Conservation (phyloP, 2,888 invertebrate species). For the Lapara coniferarum region DNA sequence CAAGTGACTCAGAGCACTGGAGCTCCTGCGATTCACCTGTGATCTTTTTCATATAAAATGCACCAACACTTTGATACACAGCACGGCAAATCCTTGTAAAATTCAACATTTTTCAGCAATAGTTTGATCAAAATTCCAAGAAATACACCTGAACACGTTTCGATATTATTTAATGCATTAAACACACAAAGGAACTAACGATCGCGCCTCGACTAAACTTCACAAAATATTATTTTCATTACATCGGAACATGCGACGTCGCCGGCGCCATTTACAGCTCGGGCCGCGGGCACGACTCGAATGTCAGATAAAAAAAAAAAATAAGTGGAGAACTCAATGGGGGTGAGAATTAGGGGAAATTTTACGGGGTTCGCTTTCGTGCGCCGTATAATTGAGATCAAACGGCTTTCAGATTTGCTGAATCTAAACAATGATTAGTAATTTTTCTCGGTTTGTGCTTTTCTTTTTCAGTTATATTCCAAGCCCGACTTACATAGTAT, state of each 20-base stretch:
- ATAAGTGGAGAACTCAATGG: conserved; percentile 43
- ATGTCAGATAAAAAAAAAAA: conserved; percentile 55
- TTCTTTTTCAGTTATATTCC: not conserved
- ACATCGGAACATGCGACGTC: conserved; percentile 10
- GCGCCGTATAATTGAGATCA: conserved; percentile 32
- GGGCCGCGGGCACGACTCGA: conserved; percentile 22
- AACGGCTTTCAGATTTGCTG: conserved; percentile 21
- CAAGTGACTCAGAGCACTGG: no score
- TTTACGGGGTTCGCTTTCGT: conserved; percentile 30
- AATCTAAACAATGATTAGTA: conserved; percentile 2
- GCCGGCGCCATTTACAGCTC: not conserved
- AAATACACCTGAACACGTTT: conserved; percentile 8
- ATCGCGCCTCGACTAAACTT: not conserved
- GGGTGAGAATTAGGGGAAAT: conserved; percentile 31
- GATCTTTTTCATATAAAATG: no score
- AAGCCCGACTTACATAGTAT: not conserved
- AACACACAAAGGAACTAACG: not conserved
- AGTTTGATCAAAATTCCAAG: not conserved
- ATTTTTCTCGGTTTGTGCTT: no score
- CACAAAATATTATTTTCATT: conserved; percentile 17
- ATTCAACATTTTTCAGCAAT: not conserved
- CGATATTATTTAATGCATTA: not conserved
- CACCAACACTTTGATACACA: not conserved
- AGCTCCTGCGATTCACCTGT: no score
- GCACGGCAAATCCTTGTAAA: not conserved